Conservation (phyloP, 1,140 invertebrate species). For the Triops cancriformis region DNA sequence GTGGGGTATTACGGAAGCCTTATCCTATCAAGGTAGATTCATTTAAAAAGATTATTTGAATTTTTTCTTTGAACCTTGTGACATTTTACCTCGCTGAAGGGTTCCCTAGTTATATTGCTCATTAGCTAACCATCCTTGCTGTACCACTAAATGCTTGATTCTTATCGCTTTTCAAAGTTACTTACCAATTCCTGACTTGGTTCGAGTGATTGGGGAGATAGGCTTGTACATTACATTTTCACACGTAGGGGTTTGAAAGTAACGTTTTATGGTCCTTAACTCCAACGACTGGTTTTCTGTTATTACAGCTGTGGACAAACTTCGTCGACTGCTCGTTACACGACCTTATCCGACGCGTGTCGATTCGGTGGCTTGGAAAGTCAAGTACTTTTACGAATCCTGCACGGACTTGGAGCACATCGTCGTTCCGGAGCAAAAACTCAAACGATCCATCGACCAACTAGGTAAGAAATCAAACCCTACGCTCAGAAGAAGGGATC, state of each 20-base stretch:
- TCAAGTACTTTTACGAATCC: slow-evolving; percentile 32
- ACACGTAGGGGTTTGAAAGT: not conserved
- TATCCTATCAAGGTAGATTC: slow-evolving; percentile 36
- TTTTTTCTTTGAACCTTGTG: not conserved
- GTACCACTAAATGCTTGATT: no score
- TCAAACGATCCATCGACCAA: slow-evolving; percentile 31
- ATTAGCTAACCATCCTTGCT: no score
- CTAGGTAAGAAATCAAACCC: slow-evolving; percentile 28
- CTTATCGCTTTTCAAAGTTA: not conserved
- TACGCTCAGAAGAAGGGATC: not conserved
- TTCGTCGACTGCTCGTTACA: slow-evolving; percentile 29
- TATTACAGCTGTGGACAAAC: slow-evolving; percentile 27
- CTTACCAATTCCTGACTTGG: not conserved
- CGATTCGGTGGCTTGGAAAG: slow-evolving; percentile 28
- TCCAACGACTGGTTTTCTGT: slow-evolving; percentile 15
- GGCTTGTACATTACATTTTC: not conserved
- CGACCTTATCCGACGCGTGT: slow-evolving; percentile 28
- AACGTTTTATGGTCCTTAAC: slow-evolving; percentile 8
- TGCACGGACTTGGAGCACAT: slow-evolving; percentile 31
- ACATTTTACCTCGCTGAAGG: not conserved
- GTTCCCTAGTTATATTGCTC: not conserved
- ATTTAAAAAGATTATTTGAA: not conserved
- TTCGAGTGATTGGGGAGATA: not conserved
- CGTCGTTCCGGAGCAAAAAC: slow-evolving; percentile 29
- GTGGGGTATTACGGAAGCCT: slow-evolving; percentile 36